Conservation (phyloP, 1,140 invertebrate genomes). For the Scaptomyza montana region DNA sequence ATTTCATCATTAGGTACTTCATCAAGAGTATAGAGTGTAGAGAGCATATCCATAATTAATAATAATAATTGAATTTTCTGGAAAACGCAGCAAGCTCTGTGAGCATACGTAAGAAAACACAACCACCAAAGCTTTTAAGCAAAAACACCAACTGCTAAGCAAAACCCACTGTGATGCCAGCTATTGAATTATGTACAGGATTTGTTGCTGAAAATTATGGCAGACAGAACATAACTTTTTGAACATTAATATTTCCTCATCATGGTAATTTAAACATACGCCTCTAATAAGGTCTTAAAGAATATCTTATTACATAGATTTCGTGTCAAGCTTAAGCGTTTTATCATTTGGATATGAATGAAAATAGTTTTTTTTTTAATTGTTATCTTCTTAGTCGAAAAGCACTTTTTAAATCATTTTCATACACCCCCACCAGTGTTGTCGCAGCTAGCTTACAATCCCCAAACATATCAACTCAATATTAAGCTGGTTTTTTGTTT, state of each 20-base stretch:
- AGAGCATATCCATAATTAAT: constrained; percentile 68
- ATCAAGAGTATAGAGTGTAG: constrained; percentile 12
- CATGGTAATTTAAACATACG: no score
- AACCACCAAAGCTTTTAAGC: not conserved
- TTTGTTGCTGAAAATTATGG: not conserved
- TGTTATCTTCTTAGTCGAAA: not conserved
- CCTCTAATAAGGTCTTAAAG: no score
- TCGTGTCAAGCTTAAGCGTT: no score
- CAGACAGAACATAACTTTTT: no score
- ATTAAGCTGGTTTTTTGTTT: constrained; percentile 26
- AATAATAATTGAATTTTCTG: constrained; percentile 38
- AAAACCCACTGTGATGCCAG: not conserved
- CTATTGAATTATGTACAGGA: not conserved
- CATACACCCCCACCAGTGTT: no score
- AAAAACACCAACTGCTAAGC: not conserved
- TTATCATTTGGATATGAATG: no score
- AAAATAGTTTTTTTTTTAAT: no score
- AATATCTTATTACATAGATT: no score
- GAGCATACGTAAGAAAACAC: constrained; percentile 4
- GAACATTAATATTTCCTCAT: no score
- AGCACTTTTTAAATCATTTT: constrained; percentile 3
- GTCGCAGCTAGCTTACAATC: not conserved
- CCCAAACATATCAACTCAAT: constrained; percentile 14
- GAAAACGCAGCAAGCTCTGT: constrained; percentile 9
- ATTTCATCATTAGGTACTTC: constrained; percentile 28